Evolutionary conservation across 2,888 invertebrate species (phyloP).

Genomic region (Phortica okadai): DNA sequence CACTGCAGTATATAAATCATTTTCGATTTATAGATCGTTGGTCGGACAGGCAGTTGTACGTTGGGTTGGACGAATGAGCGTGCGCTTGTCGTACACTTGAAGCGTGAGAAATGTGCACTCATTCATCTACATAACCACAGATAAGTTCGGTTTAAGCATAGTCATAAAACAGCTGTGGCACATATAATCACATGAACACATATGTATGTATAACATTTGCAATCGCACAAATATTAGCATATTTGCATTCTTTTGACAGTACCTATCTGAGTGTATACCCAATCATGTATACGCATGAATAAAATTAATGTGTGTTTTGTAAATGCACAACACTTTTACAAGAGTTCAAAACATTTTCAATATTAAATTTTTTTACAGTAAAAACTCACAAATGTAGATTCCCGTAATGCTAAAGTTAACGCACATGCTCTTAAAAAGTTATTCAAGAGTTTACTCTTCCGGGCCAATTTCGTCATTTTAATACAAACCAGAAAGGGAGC

Average conservation of each 20-base stretch:
- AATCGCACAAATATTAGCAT: background rate
- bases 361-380: too few relatives aligned
- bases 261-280: background rate
- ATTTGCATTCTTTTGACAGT: background rate
- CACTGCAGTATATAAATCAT: constrained; percentile 60
- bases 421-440: too few relatives aligned
- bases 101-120: constrained; percentile 59
- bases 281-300: too few relatives aligned
- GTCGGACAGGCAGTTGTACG: background rate
- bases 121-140: constrained; percentile 27
- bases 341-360: too few relatives aligned
- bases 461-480: too few relatives aligned
- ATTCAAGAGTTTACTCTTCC: too few relatives aligned
- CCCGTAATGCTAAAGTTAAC: too few relatives aligned
- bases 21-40: constrained; percentile 37
- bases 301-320: too few relatives aligned
- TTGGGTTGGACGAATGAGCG: constrained; percentile 51
- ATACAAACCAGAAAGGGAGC: too few relatives aligned
- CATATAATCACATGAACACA: background rate
- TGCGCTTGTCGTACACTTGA: constrained; percentile 50
- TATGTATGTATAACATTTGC: background rate
- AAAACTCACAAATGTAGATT: too few relatives aligned
- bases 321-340: too few relatives aligned
- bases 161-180: background rate
- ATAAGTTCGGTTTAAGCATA: background rate